Evolutionary conservation across 2,888 invertebrate species (phyloP).

Genomic region (Dicyrtoma fusca): DNA sequence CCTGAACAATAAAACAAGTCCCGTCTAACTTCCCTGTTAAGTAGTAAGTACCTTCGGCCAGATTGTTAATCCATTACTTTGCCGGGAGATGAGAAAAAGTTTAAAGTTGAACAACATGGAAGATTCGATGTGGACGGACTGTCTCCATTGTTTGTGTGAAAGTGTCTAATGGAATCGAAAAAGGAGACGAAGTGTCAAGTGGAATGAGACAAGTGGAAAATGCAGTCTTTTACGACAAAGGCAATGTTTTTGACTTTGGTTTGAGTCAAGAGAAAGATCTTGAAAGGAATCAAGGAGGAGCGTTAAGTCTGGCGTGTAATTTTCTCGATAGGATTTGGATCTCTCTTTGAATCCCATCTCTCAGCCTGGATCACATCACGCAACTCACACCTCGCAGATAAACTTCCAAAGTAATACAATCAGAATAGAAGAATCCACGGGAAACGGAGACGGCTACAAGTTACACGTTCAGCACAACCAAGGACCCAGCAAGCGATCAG

Average conservation of each 20-base stretch:
- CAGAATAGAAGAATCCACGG: too few species aligned
- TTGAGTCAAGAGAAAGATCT: slow-evolving; percentile 11
- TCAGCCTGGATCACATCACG: slow-evolving; percentile 25
- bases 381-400: background rate
- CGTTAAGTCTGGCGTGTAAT: slow-evolving; percentile 15
- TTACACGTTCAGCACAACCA: background rate
- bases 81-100: too few species aligned
- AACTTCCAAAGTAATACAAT: background rate
- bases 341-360: slow-evolving; percentile 4
- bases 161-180: slow-evolving; percentile 7
- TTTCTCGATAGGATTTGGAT: slow-evolving; percentile 20
- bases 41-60: too few species aligned
- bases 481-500: background rate
- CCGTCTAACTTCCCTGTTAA: too few species aligned
- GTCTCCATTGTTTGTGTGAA: background rate
- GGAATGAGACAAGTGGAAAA: slow-evolving; percentile 12
- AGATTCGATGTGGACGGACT: too few species aligned
- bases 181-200: slow-evolving; percentile 12
- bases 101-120: too few species aligned
- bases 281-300: slow-evolving; percentile 16
- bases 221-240: slow-evolving; percentile 17
- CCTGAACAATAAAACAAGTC: too few species aligned
- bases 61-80: too few species aligned
- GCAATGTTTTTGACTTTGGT: slow-evolving; percentile 7
- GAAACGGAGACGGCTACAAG: background rate